Percentiles rank a stretch among this genome's conserved stretches.
phyloP scores from a whole-genome alignment of 2,797 vertebrate species.

The Aphelocoma californica region DNA sequence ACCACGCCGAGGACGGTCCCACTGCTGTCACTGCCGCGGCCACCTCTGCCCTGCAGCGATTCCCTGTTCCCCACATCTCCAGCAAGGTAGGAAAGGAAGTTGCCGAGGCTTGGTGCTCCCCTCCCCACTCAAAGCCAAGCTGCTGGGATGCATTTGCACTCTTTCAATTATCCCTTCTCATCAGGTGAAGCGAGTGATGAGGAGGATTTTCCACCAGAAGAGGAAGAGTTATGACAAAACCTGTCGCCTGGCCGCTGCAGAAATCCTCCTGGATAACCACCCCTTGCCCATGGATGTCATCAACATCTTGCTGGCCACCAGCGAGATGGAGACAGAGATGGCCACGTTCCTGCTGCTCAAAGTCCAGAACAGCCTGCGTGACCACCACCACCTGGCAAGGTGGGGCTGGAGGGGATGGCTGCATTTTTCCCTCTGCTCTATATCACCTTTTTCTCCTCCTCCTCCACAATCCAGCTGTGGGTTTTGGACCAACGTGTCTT shows the following conservation, averaged over 20 bases:
- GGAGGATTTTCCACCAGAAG: constrained; percentile 65
- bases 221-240: constrained; percentile 26
- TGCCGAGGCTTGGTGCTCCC: neutral
- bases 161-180: neutral
- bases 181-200: constrained; percentile 67
- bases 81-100: neutral
- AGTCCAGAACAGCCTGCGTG: constrained; percentile 31
- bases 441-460: neutral
- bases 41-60: constrained; percentile 44
- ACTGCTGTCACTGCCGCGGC: neutral
- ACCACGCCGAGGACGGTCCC: constrained; percentile 29
- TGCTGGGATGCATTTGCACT: too few species aligned
- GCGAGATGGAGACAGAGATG: constrained; percentile 25
- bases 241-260: constrained; percentile 56
- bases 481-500: neutral
- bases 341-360: constrained; percentile 59
- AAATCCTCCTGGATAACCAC: constrained; percentile 58
- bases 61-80: neutral
- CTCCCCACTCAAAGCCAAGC: neutral
- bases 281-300: constrained; percentile 54
- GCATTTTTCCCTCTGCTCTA: neutral
- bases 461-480: neutral
- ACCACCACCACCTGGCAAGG: constrained; percentile 39
- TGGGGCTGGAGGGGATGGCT: neutral
- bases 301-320: constrained; percentile 58